phyloP scores from a whole-genome alignment of 2,797 vertebrate genomes.

The Ctenopoma multispine region DNA sequence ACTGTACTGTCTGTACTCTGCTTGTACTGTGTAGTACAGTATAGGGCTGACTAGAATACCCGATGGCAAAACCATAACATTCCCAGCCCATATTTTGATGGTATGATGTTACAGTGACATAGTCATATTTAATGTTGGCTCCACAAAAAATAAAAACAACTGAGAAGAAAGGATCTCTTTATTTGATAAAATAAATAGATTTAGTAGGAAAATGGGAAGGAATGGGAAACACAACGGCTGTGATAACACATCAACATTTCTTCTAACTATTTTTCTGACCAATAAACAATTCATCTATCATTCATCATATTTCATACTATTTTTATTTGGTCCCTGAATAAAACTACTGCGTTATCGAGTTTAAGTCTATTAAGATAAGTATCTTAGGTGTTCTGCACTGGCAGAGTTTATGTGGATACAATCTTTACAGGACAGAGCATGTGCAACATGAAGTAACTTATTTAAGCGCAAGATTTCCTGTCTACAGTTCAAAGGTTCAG shows the following conservation, averaged over 20 bases:
- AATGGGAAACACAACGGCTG: not conserved
- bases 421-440: not conserved
- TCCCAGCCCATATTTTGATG: not conserved
- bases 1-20: not conserved
- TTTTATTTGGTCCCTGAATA: slow-evolving; percentile 13
- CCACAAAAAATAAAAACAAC: slow-evolving; percentile 42
- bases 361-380: not conserved
- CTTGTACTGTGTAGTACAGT: not conserved
- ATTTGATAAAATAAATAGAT: slow-evolving; percentile 60
- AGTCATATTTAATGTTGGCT: slow-evolving; percentile 34
- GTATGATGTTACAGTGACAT: not conserved
- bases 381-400: too few species aligned
- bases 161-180: slow-evolving; percentile 41
- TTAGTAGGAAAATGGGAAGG: slow-evolving; percentile 4
- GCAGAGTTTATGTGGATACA: not conserved
- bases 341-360: not conserved
- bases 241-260: not conserved
- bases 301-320: not conserved
- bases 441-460: not conserved
- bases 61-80: not conserved
- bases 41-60: not conserved
- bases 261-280: not conserved
- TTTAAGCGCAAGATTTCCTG: not conserved
- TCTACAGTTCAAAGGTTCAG: slow-evolving; percentile 27
- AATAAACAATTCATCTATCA: not conserved